These are phyloP conservation scores for Phoxinus dragarum DNA, from an alignment of 2,797 vertebrate species.

Conservation along the genomic window DNA sequence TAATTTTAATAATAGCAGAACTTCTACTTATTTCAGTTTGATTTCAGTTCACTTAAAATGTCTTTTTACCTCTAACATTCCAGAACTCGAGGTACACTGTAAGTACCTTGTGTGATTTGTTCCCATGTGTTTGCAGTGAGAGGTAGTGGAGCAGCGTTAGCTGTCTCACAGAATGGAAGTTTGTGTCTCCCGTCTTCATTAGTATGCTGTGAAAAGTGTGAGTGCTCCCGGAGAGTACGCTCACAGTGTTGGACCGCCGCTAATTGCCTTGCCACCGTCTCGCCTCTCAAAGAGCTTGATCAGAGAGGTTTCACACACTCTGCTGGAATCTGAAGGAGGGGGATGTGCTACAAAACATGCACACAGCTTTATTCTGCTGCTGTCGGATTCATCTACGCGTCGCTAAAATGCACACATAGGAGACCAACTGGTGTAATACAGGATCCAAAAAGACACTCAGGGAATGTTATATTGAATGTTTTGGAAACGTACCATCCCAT, in stretches of 20 bases:
- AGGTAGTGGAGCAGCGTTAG: conserved; percentile 33
- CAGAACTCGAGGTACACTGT: neutral
- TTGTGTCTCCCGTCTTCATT: conserved; percentile 57
- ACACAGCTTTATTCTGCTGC: conserved; percentile 31
- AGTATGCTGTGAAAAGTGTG: conserved; percentile 59
- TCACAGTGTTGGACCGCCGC: conserved; percentile 60
- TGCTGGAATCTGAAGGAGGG: conserved; percentile 59
- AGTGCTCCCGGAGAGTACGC: conserved; percentile 45
- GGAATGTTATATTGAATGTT: conserved; percentile 5
- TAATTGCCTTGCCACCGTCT: conserved; percentile 66
- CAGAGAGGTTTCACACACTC: conserved; percentile 54
- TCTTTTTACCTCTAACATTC: neutral
- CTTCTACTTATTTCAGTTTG: neutral
- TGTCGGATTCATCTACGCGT: conserved; percentile 17
- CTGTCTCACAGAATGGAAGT: conserved; percentile 45
- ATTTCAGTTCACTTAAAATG: neutral
- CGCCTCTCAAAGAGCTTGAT: conserved; percentile 57
- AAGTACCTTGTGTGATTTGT: neutral
- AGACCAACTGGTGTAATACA: conserved; percentile 3
- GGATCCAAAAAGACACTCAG: conserved; percentile 19
- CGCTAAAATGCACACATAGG: conserved; percentile 16
- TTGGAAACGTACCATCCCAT: neutral
- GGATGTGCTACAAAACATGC: conserved; percentile 39
- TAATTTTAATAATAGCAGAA: neutral
- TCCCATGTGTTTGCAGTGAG: conserved; percentile 12